Conservation (phyloP, 2,113 vertebrate species). For the Bubalus kerabau region DNA sequence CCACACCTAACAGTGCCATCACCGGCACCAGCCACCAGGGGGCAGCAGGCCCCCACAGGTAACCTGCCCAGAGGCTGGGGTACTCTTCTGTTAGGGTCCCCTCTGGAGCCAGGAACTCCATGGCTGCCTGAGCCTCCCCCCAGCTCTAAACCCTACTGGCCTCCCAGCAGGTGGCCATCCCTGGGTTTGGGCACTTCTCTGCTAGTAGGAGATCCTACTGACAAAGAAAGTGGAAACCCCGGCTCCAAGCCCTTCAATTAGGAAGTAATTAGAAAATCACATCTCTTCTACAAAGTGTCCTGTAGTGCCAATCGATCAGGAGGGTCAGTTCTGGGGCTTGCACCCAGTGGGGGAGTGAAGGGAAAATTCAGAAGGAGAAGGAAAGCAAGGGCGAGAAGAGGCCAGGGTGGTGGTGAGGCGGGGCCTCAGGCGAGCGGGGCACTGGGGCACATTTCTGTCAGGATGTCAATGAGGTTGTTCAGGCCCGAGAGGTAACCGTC, state of each 20-base stretch:
- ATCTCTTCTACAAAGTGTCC: slow-evolving; percentile 74
- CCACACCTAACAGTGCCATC: not conserved
- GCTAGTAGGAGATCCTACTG: slow-evolving; percentile 66
- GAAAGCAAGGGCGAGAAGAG: fast-evolving
- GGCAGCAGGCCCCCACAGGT: slow-evolving; percentile 25
- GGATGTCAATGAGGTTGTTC: slow-evolving; percentile 94
- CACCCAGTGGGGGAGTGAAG: slow-evolving; percentile 34
- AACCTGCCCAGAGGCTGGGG: not conserved
- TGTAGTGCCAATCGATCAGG: slow-evolving; percentile 80
- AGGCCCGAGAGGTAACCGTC: slow-evolving; percentile 96
- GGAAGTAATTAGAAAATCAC: not conserved
- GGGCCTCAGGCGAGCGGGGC: slow-evolving; percentile 74
- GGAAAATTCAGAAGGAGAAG: slow-evolving; percentile 40
- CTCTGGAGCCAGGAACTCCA: not conserved
- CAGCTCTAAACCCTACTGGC: not conserved
- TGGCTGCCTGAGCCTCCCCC: not conserved
- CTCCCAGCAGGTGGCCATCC: not conserved
- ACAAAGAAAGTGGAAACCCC: slow-evolving; percentile 42
- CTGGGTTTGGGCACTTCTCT: slow-evolving; percentile 32
- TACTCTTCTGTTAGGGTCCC: not conserved
- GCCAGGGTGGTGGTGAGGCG: fast-evolving
- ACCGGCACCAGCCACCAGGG: slow-evolving; percentile 20
- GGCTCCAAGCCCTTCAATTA: slow-evolving; percentile 53
- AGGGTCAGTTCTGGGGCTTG: slow-evolving; percentile 70
- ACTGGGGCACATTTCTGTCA: slow-evolving; percentile 82